phyloP scores from a whole-genome alignment of 2,113 vertebrate genomes.

The Procavia capensis region DNA sequence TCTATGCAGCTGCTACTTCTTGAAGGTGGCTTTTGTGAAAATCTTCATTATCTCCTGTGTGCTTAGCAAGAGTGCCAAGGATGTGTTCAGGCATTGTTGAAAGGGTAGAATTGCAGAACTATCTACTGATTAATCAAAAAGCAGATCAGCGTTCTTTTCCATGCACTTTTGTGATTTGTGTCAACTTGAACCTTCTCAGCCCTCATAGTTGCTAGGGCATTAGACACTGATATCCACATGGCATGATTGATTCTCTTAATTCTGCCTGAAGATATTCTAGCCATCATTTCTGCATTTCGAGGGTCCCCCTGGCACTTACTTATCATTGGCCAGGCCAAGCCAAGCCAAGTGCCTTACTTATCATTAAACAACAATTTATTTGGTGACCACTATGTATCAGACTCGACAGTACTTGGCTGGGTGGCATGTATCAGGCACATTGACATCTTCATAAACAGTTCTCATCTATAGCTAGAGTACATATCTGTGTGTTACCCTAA shows the following conservation, averaged over 20 bases:
- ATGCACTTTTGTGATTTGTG: background rate
- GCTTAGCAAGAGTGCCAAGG: background rate
- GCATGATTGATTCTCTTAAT: background rate
- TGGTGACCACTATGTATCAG: background rate
- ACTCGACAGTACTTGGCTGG: too few relatives aligned
- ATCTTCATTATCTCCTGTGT: background rate
- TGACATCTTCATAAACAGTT: background rate
- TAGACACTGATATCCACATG: accelerated
- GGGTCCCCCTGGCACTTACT: background rate
- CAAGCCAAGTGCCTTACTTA: too few relatives aligned
- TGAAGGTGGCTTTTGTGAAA: background rate
- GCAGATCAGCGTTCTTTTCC: background rate
- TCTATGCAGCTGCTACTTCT: background rate
- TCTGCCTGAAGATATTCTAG: background rate
- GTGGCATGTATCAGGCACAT: background rate
- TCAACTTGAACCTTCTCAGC: background rate
- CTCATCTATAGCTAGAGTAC: background rate
- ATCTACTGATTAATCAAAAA: background rate
- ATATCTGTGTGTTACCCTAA: background rate
- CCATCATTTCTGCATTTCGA: background rate
- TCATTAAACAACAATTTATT: background rate
- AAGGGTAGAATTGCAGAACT: background rate
- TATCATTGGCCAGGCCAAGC: too few relatives aligned
- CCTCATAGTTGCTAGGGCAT: background rate
- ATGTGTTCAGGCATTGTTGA: background rate